These are phyloP conservation scores for Paguma larvata DNA, from an alignment of 2,797 vertebrate genomes.

Conservation along the genomic window DNA sequence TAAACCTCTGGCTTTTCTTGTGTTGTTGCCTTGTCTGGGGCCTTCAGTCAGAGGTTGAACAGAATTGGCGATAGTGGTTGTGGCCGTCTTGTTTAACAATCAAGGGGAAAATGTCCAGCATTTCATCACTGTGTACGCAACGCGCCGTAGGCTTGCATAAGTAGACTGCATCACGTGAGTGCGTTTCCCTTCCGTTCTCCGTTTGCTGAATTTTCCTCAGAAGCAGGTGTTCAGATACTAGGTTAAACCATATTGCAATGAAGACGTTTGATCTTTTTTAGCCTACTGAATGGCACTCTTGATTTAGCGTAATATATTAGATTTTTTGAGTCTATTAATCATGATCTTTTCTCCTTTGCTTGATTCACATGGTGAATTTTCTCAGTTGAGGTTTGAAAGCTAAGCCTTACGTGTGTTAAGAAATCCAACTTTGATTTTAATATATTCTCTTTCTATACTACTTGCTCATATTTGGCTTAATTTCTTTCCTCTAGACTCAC, in stretches of 20 bases:
- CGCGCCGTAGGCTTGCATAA: background rate
- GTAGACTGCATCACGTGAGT: background rate
- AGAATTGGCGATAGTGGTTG: background rate
- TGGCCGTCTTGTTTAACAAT: background rate
- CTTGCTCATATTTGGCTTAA: background rate
- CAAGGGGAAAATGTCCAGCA: background rate
- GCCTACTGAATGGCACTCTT: background rate
- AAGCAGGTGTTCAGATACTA: background rate
- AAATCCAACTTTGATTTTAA: background rate
- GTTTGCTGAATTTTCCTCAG: background rate
- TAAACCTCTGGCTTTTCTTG: background rate
- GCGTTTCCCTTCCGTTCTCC: background rate
- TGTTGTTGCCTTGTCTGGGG: background rate
- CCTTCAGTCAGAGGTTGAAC: background rate
- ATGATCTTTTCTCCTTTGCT: background rate
- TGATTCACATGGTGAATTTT: conserved; percentile 38
- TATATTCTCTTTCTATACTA: background rate
- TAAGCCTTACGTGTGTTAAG: background rate
- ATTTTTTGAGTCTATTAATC: background rate
- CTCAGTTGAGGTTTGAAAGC: background rate
- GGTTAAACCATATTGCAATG: background rate
- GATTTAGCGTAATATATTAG: background rate
- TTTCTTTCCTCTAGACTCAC: background rate
- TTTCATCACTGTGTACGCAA: background rate
- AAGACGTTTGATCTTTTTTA: background rate